Conservation (phyloP, 23 tunicate genomes). For the Ascidia mentula region DNA sequence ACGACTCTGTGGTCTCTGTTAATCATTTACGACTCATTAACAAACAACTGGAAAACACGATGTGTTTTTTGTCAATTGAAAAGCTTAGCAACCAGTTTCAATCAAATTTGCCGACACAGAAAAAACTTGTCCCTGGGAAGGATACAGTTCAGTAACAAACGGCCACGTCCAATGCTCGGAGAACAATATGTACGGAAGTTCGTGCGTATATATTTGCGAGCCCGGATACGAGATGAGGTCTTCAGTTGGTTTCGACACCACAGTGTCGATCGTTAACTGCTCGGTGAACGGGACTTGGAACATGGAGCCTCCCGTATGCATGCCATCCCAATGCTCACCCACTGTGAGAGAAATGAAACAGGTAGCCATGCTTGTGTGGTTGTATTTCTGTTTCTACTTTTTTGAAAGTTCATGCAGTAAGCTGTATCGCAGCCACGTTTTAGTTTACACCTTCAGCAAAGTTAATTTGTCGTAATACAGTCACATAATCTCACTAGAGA, state of each 20-base stretch:
- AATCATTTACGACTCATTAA: no score
- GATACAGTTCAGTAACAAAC: constrained; percentile 26
- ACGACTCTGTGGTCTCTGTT: no score
- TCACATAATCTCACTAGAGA: no score
- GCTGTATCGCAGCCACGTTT: no score
- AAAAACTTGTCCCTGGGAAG: constrained; percentile 50
- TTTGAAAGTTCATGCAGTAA: no score
- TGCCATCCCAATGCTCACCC: constrained; percentile 34
- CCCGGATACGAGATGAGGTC: constrained; percentile 60
- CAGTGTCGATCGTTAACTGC: constrained; percentile 28
- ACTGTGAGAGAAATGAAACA: constrained; percentile 24
- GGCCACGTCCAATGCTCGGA: constrained; percentile 60
- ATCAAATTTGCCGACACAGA: no score
- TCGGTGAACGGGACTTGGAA: constrained; percentile 58
- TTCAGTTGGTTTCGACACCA: constrained; percentile 9
- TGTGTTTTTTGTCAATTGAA: no score
- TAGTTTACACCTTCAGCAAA: no score
- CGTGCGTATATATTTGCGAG: constrained; percentile 53
- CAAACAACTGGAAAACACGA: no score
- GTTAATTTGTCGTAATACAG: no score
- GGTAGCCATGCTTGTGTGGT: constrained; percentile 13
- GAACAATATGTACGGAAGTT: constrained; percentile 26
- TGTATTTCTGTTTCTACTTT: background rate
- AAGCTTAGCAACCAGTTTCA: no score
- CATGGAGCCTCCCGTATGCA: constrained; percentile 41